These are phyloP conservation scores for Zosterops lateralis DNA, from an alignment of 2,113 vertebrate genomes.

Conservation along the genomic window DNA sequence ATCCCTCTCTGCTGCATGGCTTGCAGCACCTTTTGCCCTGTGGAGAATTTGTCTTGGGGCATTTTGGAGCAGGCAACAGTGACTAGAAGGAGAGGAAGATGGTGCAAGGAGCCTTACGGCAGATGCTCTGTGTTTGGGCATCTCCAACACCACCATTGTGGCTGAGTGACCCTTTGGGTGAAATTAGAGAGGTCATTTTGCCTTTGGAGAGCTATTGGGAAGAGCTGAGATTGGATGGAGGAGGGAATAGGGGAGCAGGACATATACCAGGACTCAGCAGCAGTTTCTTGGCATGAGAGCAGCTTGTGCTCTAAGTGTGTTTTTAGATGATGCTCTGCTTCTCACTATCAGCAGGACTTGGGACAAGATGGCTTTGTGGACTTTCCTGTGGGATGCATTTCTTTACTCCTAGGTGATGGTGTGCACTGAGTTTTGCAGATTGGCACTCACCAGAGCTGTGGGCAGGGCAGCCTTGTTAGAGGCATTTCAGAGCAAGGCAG, in stretches of 20 bases:
- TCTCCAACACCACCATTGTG: neutral
- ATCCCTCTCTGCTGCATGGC: neutral
- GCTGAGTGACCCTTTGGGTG: neutral
- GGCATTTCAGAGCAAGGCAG: neutral
- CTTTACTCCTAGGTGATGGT: neutral
- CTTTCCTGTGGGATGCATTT: neutral
- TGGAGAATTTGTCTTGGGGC: fast-evolving
- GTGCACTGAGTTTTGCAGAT: neutral
- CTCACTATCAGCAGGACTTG: neutral
- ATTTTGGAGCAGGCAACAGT: fast-evolving
- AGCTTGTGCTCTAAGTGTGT: fast-evolving
- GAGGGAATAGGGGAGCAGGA: neutral
- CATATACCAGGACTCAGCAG: neutral
- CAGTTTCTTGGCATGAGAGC: neutral
- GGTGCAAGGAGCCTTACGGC: neutral
- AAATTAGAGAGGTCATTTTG: neutral
- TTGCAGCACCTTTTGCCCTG: neutral
- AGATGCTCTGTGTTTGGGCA: neutral
- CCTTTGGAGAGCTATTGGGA: neutral
- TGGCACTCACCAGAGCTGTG: neutral
- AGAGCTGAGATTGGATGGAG: neutral
- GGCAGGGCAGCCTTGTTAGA: neutral
- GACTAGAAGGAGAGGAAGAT: neutral
- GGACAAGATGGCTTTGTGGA: neutral
- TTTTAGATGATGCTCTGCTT: neutral